phyloP scores from a whole-genome alignment of 2,113 vertebrate species.

The Nerophis ophidion region DNA sequence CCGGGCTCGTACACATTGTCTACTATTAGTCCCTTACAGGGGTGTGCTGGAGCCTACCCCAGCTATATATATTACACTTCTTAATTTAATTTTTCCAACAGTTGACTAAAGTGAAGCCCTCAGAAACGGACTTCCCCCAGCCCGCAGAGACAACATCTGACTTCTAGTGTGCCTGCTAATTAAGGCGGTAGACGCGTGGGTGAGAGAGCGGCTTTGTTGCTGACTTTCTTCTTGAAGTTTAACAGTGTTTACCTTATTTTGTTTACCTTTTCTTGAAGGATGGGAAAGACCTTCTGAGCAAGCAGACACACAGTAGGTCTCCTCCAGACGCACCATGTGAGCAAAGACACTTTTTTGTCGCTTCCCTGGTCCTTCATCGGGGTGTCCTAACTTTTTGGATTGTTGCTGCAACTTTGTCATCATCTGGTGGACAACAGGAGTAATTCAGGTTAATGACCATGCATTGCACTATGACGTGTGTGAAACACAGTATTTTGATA shows the following conservation, averaged over 20 bases:
- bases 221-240: conserved; percentile 43
- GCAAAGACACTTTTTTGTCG: conserved; percentile 4
- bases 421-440: too few relatives aligned
- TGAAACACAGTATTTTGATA: too few relatives aligned
- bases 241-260: conserved; percentile 50
- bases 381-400: too few relatives aligned
- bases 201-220: conserved; percentile 45
- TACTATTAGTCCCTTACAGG: too few relatives aligned
- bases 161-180: conserved; percentile 65
- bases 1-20: too few relatives aligned
- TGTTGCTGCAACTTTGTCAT: too few relatives aligned
- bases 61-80: too few relatives aligned
- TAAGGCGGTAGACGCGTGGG: conserved; percentile 56
- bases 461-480: too few relatives aligned
- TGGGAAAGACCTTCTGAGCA: conserved; percentile 28
- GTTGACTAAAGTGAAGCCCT: conserved; percentile 25
- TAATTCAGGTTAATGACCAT: too few relatives aligned
- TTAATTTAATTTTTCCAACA: too few relatives aligned
- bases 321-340: conserved; percentile 1
- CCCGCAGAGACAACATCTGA: conserved; percentile 39
- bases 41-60: too few relatives aligned
- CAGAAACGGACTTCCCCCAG: conserved; percentile 28
- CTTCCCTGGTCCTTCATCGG: conserved; percentile 2
- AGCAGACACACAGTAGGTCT: conserved; percentile 18
- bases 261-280: conserved; percentile 31